Conservation (phyloP, 2,797 vertebrate species). For the Pantherophis alleghaniensis region DNA sequence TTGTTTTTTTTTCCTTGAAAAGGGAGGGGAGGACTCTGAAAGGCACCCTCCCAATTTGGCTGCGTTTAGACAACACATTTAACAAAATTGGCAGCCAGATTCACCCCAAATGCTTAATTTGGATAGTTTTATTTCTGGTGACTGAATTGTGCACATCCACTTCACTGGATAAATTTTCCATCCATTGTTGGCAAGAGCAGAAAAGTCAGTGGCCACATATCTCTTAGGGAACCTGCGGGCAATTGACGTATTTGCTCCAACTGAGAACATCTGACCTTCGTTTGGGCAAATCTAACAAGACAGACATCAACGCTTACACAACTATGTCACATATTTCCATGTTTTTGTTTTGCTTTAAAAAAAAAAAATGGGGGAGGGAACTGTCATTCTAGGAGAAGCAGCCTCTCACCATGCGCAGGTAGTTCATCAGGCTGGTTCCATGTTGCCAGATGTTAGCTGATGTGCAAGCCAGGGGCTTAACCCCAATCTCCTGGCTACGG, state of each 20-base stretch:
- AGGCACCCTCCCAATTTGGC: neutral
- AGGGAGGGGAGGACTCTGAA: neutral
- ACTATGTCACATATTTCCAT: neutral
- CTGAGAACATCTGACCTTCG: neutral
- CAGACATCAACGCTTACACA: neutral
- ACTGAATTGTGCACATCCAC: neutral
- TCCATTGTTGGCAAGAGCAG: neutral
- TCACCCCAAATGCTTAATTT: neutral
- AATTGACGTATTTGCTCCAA: too few species aligned
- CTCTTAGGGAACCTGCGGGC: neutral
- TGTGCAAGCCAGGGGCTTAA: slow-evolving; percentile 88
- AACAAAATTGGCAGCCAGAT: neutral
- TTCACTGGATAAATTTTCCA: neutral
- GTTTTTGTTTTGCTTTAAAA: neutral
- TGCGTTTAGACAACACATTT: neutral
- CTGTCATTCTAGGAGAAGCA: neutral
- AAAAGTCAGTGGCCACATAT: neutral
- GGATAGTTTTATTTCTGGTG: neutral
- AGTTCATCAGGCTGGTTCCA: slow-evolving; percentile 95
- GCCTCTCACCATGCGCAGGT: slow-evolving; percentile 86
- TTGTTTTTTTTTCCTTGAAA: neutral
- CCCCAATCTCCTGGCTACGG: slow-evolving; percentile 91
- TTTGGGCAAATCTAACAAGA: neutral
- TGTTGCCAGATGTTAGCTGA: slow-evolving; percentile 94
- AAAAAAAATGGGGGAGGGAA: too few species aligned